These are phyloP conservation scores for Pseudanteris insignis DNA, from an alignment of 2,888 invertebrate genomes.

Conservation along the genomic window DNA sequence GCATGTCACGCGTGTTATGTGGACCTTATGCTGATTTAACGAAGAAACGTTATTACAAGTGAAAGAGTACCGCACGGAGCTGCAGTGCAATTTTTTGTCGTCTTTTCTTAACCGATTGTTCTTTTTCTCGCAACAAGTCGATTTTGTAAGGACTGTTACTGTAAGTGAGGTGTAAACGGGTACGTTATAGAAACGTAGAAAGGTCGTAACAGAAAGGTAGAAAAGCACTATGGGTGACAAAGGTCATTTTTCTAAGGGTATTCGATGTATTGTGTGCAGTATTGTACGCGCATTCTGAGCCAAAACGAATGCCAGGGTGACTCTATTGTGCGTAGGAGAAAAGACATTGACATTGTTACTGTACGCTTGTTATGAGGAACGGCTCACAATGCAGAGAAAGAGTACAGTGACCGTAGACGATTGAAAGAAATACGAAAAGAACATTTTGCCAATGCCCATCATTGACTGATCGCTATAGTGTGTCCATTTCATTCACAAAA, in stretches of 20 bases:
- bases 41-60: conserved; percentile 1
- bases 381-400: conserved; percentile 48
- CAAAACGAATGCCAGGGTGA: conserved; percentile 47
- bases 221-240: conserved; percentile 49
- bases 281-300: conserved; percentile 47
- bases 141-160: conserved; percentile 33
- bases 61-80: conserved; percentile 5
- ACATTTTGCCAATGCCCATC: conserved; percentile 47
- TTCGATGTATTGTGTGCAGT: conserved; percentile 49
- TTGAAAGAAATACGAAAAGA: conserved; percentile 47
- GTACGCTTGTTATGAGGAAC: conserved; percentile 52
- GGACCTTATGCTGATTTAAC: background rate
- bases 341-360: conserved; percentile 54
- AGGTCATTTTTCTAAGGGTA: conserved; percentile 51
- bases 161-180: conserved; percentile 40
- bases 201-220: conserved; percentile 40
- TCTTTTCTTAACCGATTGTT: conserved; percentile 42
- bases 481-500: conserved; percentile 49
- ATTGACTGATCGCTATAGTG: conserved; percentile 48
- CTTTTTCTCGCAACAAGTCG: conserved; percentile 45
- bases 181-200: conserved; percentile 36
- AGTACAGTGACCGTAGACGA: conserved; percentile 50
- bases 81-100: conserved; percentile 23
- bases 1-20: too few relatives aligned
- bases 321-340: conserved; percentile 49